Conservation (phyloP, 2,797 vertebrate species). For the Sphaeramia orbicularis region DNA sequence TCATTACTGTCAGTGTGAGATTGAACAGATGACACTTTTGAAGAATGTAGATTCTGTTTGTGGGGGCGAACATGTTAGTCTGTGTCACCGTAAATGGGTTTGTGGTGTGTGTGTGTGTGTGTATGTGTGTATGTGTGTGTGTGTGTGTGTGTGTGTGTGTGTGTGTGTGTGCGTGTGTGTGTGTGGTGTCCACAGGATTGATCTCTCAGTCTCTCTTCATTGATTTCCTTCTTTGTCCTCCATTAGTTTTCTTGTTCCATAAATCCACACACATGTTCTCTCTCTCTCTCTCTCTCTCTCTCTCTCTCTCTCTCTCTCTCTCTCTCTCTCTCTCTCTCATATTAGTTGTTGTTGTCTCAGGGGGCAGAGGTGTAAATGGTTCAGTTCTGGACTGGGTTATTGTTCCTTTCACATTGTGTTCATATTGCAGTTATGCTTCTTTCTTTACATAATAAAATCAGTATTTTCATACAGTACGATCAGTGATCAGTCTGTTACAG, state of each 20-base stretch:
- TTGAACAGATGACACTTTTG: constrained; percentile 74
- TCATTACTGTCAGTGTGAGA: constrained; percentile 75
- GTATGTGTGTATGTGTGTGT: no score
- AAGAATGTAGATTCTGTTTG: constrained; percentile 69
- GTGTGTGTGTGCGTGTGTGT: neutral
- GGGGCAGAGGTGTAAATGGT: no score
- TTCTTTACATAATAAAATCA: no score
- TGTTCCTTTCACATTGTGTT: no score
- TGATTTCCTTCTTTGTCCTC: constrained; percentile 62
- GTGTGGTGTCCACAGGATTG: constrained; percentile 57
- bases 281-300: no score
- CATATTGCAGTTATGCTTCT: no score
- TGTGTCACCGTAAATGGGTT: constrained; percentile 70
- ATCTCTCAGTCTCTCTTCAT: constrained; percentile 65
- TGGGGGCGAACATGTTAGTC: constrained; percentile 69
- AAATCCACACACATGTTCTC: constrained; percentile 51
- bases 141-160: constrained; percentile 16
- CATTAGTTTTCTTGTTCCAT: constrained; percentile 64
- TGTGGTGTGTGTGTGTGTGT: constrained; percentile 40
- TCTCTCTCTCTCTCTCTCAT: no score
- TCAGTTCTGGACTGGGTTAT: no score
- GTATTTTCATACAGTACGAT: no score
- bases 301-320: no score
- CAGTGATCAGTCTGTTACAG: no score
- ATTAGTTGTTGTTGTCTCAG: no score